Percentiles rank a stretch among this genome's conserved stretches.
These are phyloP conservation scores for Caenorhabditis sinica DNA, from an alignment of 2,888 invertebrate genomes.

Conservation along the genomic window DNA sequence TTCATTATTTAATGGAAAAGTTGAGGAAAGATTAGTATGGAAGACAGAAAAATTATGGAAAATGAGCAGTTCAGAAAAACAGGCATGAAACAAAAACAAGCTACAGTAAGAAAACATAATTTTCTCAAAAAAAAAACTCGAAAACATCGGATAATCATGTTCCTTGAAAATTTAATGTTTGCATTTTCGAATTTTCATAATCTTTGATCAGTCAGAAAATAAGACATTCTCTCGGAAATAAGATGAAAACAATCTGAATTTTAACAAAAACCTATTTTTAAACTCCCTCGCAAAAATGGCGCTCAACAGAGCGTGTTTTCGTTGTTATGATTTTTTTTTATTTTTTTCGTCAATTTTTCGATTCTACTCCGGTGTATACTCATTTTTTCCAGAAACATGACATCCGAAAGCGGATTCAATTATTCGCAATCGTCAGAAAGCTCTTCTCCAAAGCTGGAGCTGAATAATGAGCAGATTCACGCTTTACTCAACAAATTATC, in stretches of 20 bases:
- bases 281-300: slow-evolving; percentile 3
- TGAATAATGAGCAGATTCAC: slow-evolving; percentile 67
- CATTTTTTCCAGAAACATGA: slow-evolving; percentile 6
- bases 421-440: slow-evolving; percentile 18
- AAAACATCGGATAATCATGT: too few relatives aligned
- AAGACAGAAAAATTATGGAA: too few relatives aligned
- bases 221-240: not conserved
- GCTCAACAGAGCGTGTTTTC: not conserved
- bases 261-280: not conserved
- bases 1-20: too few relatives aligned
- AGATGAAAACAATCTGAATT: not conserved
- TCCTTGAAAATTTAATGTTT: too few relatives aligned
- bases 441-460: slow-evolving; percentile 8
- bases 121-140: too few relatives aligned
- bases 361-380: not conserved
- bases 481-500: slow-evolving; percentile 75
- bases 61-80: too few relatives aligned
- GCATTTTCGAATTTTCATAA: too few relatives aligned
- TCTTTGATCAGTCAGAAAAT: too few relatives aligned
- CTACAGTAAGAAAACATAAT: too few relatives aligned
- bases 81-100: not conserved
- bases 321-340: not conserved
- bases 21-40: too few relatives aligned
- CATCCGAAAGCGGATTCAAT: slow-evolving; percentile 19
- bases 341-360: not conserved